A percentile compares a stretch with the other conserved stretches of the same genome.
Evolutionary conservation across 2,888 invertebrate genomes (phyloP).

Genomic region (Sympetrum striolatum): DNA sequence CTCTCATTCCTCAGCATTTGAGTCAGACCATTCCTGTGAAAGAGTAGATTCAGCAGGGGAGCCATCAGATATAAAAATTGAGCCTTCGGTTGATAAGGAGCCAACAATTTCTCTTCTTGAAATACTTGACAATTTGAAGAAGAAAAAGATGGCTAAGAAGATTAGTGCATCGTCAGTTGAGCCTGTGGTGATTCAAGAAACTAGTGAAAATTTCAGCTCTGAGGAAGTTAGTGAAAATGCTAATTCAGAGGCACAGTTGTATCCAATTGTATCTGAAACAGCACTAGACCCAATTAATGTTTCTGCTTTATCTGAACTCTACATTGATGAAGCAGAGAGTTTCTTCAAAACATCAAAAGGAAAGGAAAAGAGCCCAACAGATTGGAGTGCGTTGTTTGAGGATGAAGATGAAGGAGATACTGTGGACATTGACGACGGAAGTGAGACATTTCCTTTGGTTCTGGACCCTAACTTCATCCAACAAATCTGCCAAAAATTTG

Average conservation of each 20-base stretch:
- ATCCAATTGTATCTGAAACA: background rate
- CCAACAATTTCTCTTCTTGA: background rate
- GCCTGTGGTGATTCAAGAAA: background rate
- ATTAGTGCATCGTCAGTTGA: background rate
- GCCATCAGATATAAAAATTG: too few species aligned
- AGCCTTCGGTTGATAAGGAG: background rate
- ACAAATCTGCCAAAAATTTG: conserved; percentile 3
- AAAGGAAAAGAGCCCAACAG: background rate
- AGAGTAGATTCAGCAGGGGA: too few species aligned
- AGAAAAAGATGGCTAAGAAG: background rate
- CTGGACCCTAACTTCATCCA: background rate
- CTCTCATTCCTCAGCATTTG: too few species aligned
- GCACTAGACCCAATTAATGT: background rate
- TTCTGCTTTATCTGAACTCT: background rate
- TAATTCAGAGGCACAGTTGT: background rate
- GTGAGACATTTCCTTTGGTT: background rate
- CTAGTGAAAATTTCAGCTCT: background rate
- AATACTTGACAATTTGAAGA: background rate
- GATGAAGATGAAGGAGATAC: background rate
- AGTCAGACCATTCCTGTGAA: too few species aligned
- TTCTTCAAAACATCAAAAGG: background rate
- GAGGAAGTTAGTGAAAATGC: background rate
- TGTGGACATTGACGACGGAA: background rate
- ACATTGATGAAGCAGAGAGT: background rate
- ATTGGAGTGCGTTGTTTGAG: background rate